Evolutionary conservation across 2,888 invertebrate species (phyloP), one percentile per base, ranked within the genome.

Genomic region (Machimus rusticus): DNA sequence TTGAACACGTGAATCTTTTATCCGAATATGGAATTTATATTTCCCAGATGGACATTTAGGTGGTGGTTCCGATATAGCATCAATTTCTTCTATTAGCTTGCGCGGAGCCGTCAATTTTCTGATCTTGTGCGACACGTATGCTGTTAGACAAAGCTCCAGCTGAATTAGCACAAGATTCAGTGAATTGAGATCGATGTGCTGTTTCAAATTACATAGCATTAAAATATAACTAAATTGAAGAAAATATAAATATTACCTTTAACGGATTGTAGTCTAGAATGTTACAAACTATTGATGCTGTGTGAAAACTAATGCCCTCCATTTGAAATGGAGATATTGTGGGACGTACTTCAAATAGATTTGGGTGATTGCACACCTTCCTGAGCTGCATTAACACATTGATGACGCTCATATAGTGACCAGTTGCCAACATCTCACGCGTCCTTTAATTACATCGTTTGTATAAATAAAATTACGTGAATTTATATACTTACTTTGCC

Each of bases 291-390:
- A 96, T 92, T 88, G 97, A 96, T 23, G 97, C 96, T 87, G 96
- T 95, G 89, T 93, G 93, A 91, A 94, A 94, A 76, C 94, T 93
- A 89, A 99, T 95, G 43, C 96, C 95, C 89, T 96, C 95, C 95
- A 97, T 96, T 93, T 96, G 97, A 93, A 99, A 98, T 88, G 99
- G 99, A 79, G 99, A 98, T 86, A 96, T 94, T 74, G 98, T 98
- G 81, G 99, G 98, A 87, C 99, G 95, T 89, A 98, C 96, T 94
- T 99, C 99, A 93, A 99, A 99, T 91, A 99, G 94, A 94, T 99
- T 98, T 19, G 99, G 99, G 94, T 99, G 99, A 94, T 99, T 99
- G 94, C 99, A 99, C 90, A 98, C 98, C 94, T 99, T 99, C 87
- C 99, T 95, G 91, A 99, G 94, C 93, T 99, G 99, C 99, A 99